A percentile compares a stretch with the other conserved stretches of the same genome.
Evolutionary conservation across 2,888 invertebrate species (phyloP).

Genomic region (Silvanus unidentatus): DNA sequence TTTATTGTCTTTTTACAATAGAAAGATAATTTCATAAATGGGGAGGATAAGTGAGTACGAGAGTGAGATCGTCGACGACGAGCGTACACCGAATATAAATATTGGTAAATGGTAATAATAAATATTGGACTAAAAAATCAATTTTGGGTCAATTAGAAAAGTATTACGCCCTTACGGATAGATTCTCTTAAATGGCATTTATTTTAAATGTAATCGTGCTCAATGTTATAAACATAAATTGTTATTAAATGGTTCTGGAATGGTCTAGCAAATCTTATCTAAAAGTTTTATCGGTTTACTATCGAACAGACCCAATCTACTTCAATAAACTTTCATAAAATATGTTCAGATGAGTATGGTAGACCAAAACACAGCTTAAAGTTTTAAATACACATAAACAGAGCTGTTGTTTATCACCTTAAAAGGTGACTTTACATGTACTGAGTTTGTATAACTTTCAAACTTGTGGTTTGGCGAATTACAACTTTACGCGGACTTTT

Average conservation of each 20-base stretch:
- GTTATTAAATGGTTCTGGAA: conserved; percentile 2
- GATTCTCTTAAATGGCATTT: no score
- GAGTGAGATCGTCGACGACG: no score
- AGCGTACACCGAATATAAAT: no score
- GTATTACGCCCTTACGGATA: no score
- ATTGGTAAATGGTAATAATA: no score
- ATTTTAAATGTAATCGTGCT: background rate
- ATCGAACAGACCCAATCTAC: conserved; percentile 7
- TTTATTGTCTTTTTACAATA: no score
- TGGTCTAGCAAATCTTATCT: conserved; percentile 7
- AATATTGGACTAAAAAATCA: no score
- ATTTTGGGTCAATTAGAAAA: no score
- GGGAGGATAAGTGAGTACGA: no score
- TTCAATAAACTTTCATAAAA: conserved; percentile 21
- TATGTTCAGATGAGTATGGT: conserved; percentile 21
- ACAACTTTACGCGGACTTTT: conserved; percentile 19
- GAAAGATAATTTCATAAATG: no score
- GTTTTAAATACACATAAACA: conserved; percentile 38
- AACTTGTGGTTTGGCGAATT: conserved; percentile 23
- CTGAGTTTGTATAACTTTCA: conserved; percentile 25
- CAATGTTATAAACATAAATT: conserved; percentile 4
- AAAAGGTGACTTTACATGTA: conserved; percentile 25
- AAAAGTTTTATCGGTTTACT: conserved; percentile 7
- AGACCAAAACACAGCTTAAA: conserved; percentile 28
- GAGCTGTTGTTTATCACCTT: conserved; percentile 29